Evolutionary conservation across 2,113 vertebrate genomes (phyloP).

Genomic region (Misgurnus anguillicaudatus): DNA sequence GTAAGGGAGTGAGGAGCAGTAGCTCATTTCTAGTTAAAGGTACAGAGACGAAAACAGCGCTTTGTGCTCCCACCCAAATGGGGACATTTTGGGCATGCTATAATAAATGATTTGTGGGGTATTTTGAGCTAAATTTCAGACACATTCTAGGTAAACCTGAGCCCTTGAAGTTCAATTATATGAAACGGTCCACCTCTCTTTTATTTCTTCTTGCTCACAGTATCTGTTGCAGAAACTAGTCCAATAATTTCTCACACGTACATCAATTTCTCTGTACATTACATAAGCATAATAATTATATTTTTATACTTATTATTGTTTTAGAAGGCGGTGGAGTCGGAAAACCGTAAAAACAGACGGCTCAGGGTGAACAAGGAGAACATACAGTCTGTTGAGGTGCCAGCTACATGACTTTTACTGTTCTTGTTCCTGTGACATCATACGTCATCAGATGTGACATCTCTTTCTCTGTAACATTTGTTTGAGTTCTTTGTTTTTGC

Average conservation of each 20-base stretch:
- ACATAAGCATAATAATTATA: neutral
- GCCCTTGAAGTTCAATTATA: too few species aligned
- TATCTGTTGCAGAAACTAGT: too few species aligned
- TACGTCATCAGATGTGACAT: neutral
- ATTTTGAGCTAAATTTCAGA: too few species aligned
- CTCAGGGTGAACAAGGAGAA: constrained; percentile 54
- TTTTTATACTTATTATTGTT: constrained; percentile 30
- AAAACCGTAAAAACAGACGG: constrained; percentile 80
- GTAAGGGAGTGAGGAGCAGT: too few species aligned
- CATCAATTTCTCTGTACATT: neutral
- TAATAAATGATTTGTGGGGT: too few species aligned
- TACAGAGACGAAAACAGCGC: too few species aligned
- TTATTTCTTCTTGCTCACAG: too few species aligned
- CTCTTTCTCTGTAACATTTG: constrained; percentile 18
- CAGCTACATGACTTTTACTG: neutral
- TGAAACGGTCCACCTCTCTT: too few species aligned
- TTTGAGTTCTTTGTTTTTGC: constrained; percentile 1
- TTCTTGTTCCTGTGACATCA: neutral
- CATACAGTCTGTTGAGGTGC: constrained; percentile 38
- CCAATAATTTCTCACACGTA: neutral
- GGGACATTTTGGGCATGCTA: too few species aligned
- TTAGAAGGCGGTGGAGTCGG: constrained; percentile 77
- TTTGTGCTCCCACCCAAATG: too few species aligned
- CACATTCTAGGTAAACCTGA: too few species aligned
- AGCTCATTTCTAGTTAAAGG: too few species aligned